A percentile compares a stretch with the other conserved stretches of the same genome.
phyloP scores from a whole-genome alignment of 2,888 invertebrate genomes.

The Drosophila sordidula region DNA sequence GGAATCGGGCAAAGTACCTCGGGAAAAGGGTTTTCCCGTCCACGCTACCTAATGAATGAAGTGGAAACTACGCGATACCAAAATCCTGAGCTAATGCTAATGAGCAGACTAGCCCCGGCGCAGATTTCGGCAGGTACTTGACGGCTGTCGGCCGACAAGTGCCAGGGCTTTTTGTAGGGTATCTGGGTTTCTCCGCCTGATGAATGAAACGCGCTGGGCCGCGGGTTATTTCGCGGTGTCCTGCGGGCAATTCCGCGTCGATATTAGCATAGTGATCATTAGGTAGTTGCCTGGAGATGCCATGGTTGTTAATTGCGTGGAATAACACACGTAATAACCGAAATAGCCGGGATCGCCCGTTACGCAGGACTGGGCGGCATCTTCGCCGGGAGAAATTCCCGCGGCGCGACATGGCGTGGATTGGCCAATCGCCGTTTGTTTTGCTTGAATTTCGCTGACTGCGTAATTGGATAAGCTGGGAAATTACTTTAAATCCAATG shows the following conservation, averaged over 20 bases:
- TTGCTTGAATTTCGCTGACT: conserved; percentile 78
- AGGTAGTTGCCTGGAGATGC: conserved; percentile 49
- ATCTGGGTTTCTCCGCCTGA: conserved; percentile 47
- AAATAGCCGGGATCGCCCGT: conserved; percentile 59
- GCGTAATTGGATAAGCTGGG: conserved; percentile 83
- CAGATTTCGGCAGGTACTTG: conserved; percentile 54
- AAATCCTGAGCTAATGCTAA: conserved; percentile 65
- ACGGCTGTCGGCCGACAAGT: conserved; percentile 64
- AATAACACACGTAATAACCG: conserved; percentile 80
- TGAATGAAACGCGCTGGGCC: conserved; percentile 74
- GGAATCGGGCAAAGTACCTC: conserved; percentile 23
- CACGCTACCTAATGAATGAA: conserved; percentile 59
- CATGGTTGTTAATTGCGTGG: conserved; percentile 65
- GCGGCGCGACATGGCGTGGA: conserved; percentile 10
- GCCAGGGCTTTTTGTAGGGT: conserved; percentile 28
- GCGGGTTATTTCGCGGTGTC: conserved; percentile 60
- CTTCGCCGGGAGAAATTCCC: conserved; percentile 34
- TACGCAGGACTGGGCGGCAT: conserved; percentile 47
- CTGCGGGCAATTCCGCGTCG: conserved; percentile 59
- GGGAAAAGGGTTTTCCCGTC: conserved; percentile 54
- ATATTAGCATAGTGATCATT: conserved; percentile 61
- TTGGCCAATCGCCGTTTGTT: conserved; percentile 50
- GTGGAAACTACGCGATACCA: conserved; percentile 43
- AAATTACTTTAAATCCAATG: conserved; percentile 75
- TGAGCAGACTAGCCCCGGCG: conserved; percentile 59